Evolutionary conservation across 1,140 invertebrate genomes (phyloP).

Genomic region (Centruroides vittatus): DNA sequence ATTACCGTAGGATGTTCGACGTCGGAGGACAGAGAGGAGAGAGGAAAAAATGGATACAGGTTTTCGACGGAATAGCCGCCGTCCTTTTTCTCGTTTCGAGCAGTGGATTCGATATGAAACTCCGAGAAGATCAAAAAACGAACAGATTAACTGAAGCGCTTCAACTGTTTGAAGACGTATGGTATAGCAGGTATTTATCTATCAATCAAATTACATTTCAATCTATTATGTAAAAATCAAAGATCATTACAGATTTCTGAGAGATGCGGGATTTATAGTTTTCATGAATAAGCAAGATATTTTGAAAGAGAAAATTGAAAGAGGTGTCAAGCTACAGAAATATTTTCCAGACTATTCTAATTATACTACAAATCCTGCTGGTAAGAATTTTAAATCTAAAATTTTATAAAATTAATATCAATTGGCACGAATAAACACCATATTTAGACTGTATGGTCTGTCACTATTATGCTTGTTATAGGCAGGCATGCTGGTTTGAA

Average conservation of each 20-base stretch:
- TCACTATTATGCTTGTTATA: too few relatives aligned
- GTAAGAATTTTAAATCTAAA: conserved; percentile 16
- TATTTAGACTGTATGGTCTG: too few relatives aligned
- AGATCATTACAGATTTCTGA: conserved; percentile 41
- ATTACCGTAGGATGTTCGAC: conserved; percentile 44
- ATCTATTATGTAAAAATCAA: neutral
- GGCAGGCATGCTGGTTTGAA: too few relatives aligned
- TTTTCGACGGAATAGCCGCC: conserved; percentile 64
- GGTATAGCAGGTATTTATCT: conserved; percentile 48
- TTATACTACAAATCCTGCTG: conserved; percentile 25
- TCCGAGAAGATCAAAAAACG: conserved; percentile 50
- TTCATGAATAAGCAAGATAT: conserved; percentile 73
- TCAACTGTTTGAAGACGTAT: conserved; percentile 55
- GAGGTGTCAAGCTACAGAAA: conserved; percentile 42
- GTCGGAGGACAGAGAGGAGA: conserved; percentile 68
- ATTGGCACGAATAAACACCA: too few relatives aligned
- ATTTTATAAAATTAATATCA: too few relatives aligned
- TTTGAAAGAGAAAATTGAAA: conserved; percentile 49
- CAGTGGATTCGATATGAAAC: conserved; percentile 58
- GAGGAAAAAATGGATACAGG: conserved; percentile 67
- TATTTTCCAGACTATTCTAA: conserved; percentile 48
- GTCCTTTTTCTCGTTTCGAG: conserved; percentile 61
- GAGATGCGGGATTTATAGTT: conserved; percentile 54
- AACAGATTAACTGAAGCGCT: conserved; percentile 56
- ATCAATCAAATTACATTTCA: conserved; percentile 6